Base-by-base conservation (phyloP, 2,113 vertebrate species). In the Microtus pennsylvanicus region DNA sequence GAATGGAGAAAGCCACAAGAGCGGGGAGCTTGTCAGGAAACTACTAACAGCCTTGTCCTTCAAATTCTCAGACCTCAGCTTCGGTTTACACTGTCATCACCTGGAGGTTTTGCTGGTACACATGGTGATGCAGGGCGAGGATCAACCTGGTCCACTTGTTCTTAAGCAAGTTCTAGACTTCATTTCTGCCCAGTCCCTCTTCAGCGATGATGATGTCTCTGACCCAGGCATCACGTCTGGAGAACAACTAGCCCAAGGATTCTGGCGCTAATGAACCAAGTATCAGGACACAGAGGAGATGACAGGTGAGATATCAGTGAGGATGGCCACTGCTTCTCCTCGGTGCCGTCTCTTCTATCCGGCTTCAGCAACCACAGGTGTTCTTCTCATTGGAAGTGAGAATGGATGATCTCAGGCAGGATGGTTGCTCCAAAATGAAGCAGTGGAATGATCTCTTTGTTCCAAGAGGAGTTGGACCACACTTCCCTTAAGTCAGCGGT, bases 301-400 rank as follows among this genome's bases (percentile, higher is more conserved):
- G 0, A 0, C 4, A 33, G 28, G 5, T 0, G 0, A 42, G 10
- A n/a, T 28, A 13, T 4, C 21, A 58, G 7, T 7, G 24, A 63
- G 8, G 30, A 75, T 47, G 3, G 1, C 1, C 8, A 26, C 7
- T 1, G 45, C 4, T 75, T 33, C 38, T 80, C 35, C 69, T 81
- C 13, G 9, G 38, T 0, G 61, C 13, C 3, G 30, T 5, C 0
- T 61, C 0, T 33, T 93, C 87, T 61, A n/a, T 38, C 35, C 58
- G 91, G 1, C 89, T 12, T 13, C 69, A 35, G 47, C 7, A 86
- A 30, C 21, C 30, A 47, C 35, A 17, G 42, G 13, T 4, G 61
- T 83, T 16, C 26, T 89, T 83, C 74, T 86, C 52, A 33, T 6
- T 12, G 12, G 17, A 81, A 16, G 14, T 7, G 33, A 91, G n/a